Evolutionary conservation across 2,797 vertebrate species (phyloP).

Genomic region (Coluber constrictor): DNA sequence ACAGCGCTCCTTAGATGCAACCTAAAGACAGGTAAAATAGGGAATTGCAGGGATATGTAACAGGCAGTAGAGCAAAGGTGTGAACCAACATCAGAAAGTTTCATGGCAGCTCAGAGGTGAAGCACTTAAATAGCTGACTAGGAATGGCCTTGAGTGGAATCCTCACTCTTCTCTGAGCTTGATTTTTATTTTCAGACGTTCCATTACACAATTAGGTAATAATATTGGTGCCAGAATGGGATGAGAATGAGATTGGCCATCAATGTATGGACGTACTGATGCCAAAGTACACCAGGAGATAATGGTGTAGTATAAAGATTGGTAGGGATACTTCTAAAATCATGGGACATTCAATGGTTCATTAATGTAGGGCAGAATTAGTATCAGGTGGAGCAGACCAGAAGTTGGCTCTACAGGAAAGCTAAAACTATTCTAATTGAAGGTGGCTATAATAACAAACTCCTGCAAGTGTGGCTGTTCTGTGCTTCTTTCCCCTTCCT

Average conservation of each 20-base stretch:
- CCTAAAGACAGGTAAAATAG: background rate
- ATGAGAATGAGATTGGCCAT: background rate
- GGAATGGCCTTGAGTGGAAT: background rate
- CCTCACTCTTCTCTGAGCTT: background rate
- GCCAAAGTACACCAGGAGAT: background rate
- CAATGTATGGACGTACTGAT: background rate
- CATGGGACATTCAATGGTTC: background rate
- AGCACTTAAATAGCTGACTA: background rate
- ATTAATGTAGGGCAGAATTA: background rate
- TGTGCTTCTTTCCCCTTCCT: background rate
- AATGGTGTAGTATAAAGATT: background rate
- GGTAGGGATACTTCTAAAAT: background rate
- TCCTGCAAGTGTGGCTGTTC: background rate
- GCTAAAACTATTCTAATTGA: background rate
- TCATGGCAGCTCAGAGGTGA: background rate
- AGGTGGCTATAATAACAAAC: background rate
- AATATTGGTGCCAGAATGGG: background rate
- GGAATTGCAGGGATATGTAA: background rate
- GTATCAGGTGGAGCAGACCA: background rate
- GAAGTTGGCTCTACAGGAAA: background rate
- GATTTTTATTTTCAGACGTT: background rate
- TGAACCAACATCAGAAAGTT: background rate
- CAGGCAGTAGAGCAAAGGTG: background rate
- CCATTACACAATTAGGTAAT: background rate
- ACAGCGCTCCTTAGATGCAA: background rate